Conservation (phyloP, 2,113 vertebrate species). For the Acanthisitta chloris region DNA sequence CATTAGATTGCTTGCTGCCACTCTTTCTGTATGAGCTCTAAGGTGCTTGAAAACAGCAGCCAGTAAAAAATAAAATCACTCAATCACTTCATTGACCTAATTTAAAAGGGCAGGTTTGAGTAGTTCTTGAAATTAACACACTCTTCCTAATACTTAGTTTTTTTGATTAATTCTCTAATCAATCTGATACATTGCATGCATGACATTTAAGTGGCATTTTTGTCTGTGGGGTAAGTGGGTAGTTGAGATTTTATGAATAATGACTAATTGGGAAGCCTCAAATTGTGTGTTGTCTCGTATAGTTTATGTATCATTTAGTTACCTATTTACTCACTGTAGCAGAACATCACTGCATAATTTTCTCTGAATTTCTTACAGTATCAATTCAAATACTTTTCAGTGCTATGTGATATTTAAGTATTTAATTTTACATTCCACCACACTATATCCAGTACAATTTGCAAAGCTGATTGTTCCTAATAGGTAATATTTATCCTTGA, state of each 20-base stretch:
- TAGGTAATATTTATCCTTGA: background rate
- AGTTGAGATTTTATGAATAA: background rate
- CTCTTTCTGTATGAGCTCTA: background rate
- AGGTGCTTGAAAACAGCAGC: background rate
- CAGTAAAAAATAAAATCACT: background rate
- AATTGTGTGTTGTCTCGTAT: background rate
- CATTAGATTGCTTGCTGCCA: background rate
- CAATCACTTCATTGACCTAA: background rate
- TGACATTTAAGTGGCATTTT: conserved; percentile 48
- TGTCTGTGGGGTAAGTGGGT: background rate
- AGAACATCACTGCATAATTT: background rate
- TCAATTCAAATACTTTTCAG: background rate
- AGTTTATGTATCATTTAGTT: background rate
- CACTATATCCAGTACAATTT: background rate
- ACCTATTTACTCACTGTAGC: background rate
- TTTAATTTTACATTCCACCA: background rate
- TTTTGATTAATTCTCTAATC: background rate
- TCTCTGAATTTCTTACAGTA: background rate
- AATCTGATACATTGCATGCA: background rate
- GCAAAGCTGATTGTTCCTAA: background rate
- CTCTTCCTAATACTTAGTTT: background rate
- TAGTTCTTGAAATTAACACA: background rate
- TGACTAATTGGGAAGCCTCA: background rate
- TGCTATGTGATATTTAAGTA: background rate
- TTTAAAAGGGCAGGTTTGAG: background rate